Evolutionary conservation across 2,888 invertebrate genomes (phyloP), one percentile per base, ranked within the genome.

Genomic region (Imbricaverruca yamaguchii): DNA sequence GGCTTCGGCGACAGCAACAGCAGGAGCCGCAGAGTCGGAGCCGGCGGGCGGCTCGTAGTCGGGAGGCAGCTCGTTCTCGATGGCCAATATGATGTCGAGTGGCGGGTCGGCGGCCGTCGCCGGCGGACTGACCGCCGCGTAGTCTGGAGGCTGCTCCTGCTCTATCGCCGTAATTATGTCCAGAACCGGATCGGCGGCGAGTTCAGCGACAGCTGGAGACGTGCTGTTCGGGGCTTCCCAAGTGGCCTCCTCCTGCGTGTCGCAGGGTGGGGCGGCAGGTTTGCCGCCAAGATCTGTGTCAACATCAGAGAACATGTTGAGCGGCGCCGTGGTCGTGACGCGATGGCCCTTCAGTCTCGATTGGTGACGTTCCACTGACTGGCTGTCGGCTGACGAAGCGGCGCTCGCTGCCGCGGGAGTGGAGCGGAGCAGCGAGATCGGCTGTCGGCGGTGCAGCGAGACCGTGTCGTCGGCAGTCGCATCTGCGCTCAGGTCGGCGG

Each of bases 11-110:
- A 23, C 10, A 8, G 65, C 65, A 9, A 23, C 8, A 18, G 18
- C 65, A 23, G 65, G n/a, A 21, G n/a, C 23, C 23, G 21, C 67
- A 0, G 59, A 59, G 12, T 59, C 59, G 11, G 59, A 1, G 59
- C 59, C 15, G 7, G 7, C 59, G 6, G 69, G 13, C 13, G 39
- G 13, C 69, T 69, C 69, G 10, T 80, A 80, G 15, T 80, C 80
- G 10, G 80, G 80, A 25, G 80, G 80, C 55, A 80, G n/a, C 23
- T 80, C 80, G n/a, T 13, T 80, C 55, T 80, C 80, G n/a, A 80
- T 80, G 53, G 80, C 80, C 10, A 53, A 65, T 10, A 80, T n/a
- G 23, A 80, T 80, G 21, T 80, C 80, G 23, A 79, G 15, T 9
- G 74, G 11, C 6, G 74, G 53, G 74, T 55, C 55, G 53, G 8